Evolutionary conservation across 2,113 vertebrate genomes (phyloP).

Genomic region (Mixornis gularis): DNA sequence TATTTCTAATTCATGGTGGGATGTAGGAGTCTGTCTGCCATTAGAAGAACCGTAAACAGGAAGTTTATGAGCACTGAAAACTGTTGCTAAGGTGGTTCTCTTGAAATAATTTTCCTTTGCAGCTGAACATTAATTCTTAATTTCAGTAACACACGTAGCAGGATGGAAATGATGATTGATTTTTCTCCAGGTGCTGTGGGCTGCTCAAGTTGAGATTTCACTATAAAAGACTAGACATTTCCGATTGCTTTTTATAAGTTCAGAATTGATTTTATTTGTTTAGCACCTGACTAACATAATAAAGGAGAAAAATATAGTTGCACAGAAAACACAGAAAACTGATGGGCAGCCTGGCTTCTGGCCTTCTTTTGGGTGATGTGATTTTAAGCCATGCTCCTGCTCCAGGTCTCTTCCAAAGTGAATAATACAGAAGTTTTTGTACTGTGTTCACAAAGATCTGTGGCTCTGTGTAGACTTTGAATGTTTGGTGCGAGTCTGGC

Average conservation of each 20-base stretch:
- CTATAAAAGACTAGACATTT: constrained; percentile 68
- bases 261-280: constrained; percentile 71
- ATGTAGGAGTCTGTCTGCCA: constrained; percentile 43
- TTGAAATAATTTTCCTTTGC: constrained; percentile 63
- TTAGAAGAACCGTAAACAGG: constrained; percentile 11
- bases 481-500: neutral
- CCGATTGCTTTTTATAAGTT: constrained; percentile 68
- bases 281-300: constrained; percentile 42
- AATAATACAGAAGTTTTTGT: neutral
- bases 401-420: neutral
- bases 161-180: constrained; percentile 70
- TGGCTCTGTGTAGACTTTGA: neutral
- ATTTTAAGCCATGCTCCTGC: neutral
- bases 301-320: neutral
- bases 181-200: constrained; percentile 59
- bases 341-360: neutral
- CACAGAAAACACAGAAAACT: neutral
- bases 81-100: constrained; percentile 52
- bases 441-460: neutral
- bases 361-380: neutral
- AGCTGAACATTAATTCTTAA: constrained; percentile 62
- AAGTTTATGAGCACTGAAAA: constrained; percentile 49
- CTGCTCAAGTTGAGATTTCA: constrained; percentile 60
- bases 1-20: constrained; percentile 60
- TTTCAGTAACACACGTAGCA: constrained; percentile 53